Evolutionary conservation across 2,113 vertebrate species (phyloP).

Genomic region (Hemiprocne comata): DNA sequence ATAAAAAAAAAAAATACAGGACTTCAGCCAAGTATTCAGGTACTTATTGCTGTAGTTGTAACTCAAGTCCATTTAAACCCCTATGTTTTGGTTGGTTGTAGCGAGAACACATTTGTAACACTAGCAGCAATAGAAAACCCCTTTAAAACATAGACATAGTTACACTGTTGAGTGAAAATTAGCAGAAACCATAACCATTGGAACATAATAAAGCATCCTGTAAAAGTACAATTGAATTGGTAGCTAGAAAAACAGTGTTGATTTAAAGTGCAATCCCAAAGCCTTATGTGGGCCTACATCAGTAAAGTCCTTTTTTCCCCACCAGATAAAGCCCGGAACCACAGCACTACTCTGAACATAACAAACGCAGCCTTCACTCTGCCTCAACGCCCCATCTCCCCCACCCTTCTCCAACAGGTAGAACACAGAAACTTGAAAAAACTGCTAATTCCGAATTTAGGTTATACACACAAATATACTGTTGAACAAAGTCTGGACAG

Average conservation of each 20-base stretch:
- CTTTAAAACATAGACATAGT: slow-evolving; percentile 50
- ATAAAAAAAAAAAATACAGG: slow-evolving; percentile 38
- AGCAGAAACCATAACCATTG: slow-evolving; percentile 33
- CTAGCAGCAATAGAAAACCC: slow-evolving; percentile 67
- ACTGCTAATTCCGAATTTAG: background rate
- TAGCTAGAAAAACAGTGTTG: slow-evolving; percentile 48
- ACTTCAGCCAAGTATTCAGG: slow-evolving; percentile 62
- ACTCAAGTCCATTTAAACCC: slow-evolving; percentile 51
- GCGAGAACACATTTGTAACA: slow-evolving; percentile 48
- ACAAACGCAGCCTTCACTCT: accelerated
- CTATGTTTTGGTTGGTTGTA: slow-evolving; percentile 13
- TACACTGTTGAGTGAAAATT: slow-evolving; percentile 32
- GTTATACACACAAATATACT: slow-evolving; percentile 46
- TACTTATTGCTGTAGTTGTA: slow-evolving; percentile 68
- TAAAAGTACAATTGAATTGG: slow-evolving; percentile 43
- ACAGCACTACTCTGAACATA: background rate
- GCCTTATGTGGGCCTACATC: background rate
- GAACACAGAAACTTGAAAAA: background rate
- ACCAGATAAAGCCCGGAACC: background rate
- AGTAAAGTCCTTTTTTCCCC: slow-evolving; percentile 37
- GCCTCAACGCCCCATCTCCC: background rate
- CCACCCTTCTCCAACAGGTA: background rate
- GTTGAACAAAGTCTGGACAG: slow-evolving; percentile 37
- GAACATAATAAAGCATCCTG: slow-evolving; percentile 37
- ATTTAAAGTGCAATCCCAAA: slow-evolving; percentile 61